Percentiles rank a stretch among this genome's conserved stretches.
These are phyloP conservation scores for Tokudaia tokunoshimensis DNA, from an alignment of 2,797 vertebrate genomes.

Conservation along the genomic window DNA sequence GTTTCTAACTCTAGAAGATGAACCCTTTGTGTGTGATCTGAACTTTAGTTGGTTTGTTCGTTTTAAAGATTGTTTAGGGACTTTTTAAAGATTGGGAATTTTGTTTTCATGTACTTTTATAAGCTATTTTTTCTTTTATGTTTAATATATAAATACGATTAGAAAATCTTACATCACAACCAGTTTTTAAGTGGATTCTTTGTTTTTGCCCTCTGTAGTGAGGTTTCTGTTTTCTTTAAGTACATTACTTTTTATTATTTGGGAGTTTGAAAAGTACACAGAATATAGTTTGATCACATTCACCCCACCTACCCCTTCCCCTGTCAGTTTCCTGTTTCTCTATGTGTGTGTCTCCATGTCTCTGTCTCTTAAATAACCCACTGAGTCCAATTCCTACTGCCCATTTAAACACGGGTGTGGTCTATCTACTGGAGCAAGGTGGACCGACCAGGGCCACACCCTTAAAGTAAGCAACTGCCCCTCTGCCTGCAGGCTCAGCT, in stretches of 20 bases:
- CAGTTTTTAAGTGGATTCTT: conserved; percentile 18
- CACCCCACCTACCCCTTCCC: neutral
- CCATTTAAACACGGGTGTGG: neutral
- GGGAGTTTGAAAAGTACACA: neutral
- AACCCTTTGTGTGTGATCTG: neutral
- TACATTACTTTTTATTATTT: neutral
- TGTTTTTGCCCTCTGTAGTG: conserved; percentile 39
- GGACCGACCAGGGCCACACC: neutral
- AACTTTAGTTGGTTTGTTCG: neutral
- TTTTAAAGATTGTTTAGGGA: conserved; percentile 1
- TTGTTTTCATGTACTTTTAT: conserved; percentile 37
- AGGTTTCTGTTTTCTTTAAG: neutral
- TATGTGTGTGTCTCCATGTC: neutral
- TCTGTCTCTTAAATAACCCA: neutral
- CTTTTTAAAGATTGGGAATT: neutral
- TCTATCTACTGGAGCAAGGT: neutral
- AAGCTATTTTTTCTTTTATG: neutral
- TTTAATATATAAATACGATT: conserved; percentile 43
- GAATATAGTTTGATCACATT: neutral
- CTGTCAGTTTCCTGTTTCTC: neutral
- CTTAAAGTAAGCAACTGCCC: neutral
- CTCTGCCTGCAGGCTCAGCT: neutral
- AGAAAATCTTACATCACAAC: conserved; percentile 10
- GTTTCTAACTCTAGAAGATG: neutral
- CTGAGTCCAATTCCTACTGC: neutral